Percentiles rank a stretch among this genome's conserved stretches.
These are phyloP conservation scores for cattle (Bos taurus) DNA, from an alignment of 2,113 vertebrate species.

Conservation along the genomic window ARS-UCD2.0 NC_037331.1:28290001-28290500, in stretches of 20 bases:
- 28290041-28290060: slow-evolving; percentile 40
- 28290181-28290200: neutral
- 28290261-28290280: neutral
- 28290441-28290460: neutral
- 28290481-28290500: neutral
- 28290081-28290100: neutral
- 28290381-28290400: neutral
- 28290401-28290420: neutral
- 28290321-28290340: neutral
- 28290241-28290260: neutral
- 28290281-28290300: neutral
- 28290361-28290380: neutral
- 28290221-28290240: slow-evolving; percentile 43
- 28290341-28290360: neutral
- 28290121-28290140: slow-evolving; percentile 3
- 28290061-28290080: slow-evolving; percentile 16
- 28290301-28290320: neutral
- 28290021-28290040: neutral
- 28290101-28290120: slow-evolving; percentile 11
- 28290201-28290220: slow-evolving; percentile 31
- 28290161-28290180: slow-evolving; percentile 49
- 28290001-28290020: slow-evolving; percentile 20
- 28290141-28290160: slow-evolving; percentile 52
- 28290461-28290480: neutral
- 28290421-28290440: neutral